A percentile compares a stretch with the other conserved stretches of the same genome.
Evolutionary conservation across 2,888 invertebrate genomes (phyloP).

Genomic region (Cephalotes varians): DNA sequence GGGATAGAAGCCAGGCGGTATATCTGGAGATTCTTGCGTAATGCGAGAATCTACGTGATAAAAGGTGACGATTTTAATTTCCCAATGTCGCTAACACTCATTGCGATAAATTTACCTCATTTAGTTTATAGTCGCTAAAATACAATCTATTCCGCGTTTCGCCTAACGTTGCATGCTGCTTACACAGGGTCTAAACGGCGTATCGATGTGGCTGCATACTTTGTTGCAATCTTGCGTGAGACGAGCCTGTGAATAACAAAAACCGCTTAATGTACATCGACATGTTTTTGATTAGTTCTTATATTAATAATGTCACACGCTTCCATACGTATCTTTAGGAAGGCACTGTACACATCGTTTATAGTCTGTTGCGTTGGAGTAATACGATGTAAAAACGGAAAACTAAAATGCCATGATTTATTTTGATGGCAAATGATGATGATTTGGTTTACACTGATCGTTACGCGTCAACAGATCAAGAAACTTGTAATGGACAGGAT

Average conservation of each 20-base stretch:
- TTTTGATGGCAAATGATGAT: neutral
- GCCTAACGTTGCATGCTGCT: neutral
- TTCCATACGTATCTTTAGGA: constrained; percentile 1
- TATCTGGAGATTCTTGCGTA: neutral
- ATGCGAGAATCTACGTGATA: neutral
- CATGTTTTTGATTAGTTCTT: neutral
- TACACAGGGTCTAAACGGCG: neutral
- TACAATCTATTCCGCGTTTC: neutral
- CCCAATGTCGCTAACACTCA: neutral
- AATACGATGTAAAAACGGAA: neutral
- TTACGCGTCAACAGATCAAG: neutral
- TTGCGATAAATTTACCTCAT: neutral
- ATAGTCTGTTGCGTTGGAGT: neutral
- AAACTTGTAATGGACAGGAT: neutral
- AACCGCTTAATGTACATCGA: neutral
- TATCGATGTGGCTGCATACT: neutral
- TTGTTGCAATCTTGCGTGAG: neutral
- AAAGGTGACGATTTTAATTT: neutral
- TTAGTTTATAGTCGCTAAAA: neutral
- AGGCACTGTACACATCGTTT: neutral
- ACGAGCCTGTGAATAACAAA: neutral
- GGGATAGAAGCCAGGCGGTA: neutral
- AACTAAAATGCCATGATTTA: neutral
- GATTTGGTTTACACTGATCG: neutral
- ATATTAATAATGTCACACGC: neutral